Conservation (phyloP, 2,113 vertebrate species). For the Tichodroma muraria region DNA sequence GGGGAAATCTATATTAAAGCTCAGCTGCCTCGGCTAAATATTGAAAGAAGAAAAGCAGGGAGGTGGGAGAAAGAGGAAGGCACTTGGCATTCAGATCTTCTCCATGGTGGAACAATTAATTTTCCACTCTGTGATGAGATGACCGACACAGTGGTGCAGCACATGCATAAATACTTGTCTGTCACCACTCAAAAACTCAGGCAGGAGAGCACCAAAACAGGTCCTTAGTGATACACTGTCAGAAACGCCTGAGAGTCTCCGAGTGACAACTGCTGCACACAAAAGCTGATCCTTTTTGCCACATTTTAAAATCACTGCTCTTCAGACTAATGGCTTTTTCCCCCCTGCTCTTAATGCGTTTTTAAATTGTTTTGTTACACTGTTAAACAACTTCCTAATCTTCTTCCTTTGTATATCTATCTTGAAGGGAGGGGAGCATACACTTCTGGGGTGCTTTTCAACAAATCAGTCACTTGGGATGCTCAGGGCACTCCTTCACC, state of each 20-base stretch:
- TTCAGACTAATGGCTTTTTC: neutral
- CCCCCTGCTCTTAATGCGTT: neutral
- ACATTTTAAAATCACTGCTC: conserved; percentile 4
- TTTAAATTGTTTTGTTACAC: neutral
- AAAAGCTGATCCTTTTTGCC: conserved; percentile 23
- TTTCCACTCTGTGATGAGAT: conserved; percentile 34
- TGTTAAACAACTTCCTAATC: neutral
- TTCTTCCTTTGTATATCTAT: neutral
- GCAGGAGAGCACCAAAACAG: neutral
- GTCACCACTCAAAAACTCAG: conserved; percentile 18
- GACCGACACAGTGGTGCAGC: neutral
- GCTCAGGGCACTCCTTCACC: neutral
- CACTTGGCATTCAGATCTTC: conserved; percentile 41
- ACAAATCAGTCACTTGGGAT: neutral
- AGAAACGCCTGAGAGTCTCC: neutral
- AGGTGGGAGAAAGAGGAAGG: neutral
- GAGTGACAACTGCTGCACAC: neutral
- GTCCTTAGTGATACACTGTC: neutral
- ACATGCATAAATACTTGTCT: conserved; percentile 28
- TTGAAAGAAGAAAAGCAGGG: neutral
- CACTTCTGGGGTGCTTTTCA: neutral
- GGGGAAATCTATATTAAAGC: conserved; percentile 38
- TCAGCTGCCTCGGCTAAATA: conserved; percentile 59
- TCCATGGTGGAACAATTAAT: conserved; percentile 39
- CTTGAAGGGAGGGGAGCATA: neutral